Evolutionary conservation across 2,888 invertebrate genomes (phyloP).

Genomic region (Caenorhabditis angaria): DNA sequence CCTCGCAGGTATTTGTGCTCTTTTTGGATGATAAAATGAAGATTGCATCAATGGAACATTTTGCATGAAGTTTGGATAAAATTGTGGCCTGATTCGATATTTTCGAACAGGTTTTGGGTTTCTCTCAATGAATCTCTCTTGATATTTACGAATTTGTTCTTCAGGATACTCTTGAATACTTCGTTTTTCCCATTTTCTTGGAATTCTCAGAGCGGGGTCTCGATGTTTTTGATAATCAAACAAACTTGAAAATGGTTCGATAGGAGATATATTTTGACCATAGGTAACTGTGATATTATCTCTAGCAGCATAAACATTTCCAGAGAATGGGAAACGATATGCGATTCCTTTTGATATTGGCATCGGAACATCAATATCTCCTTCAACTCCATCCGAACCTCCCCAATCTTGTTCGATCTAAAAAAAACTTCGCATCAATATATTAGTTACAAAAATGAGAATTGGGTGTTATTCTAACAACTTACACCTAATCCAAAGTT

Average conservation of each 20-base stretch:
- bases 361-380: constrained; percentile 63
- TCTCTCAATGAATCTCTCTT: background rate
- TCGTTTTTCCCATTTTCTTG: constrained; percentile 31
- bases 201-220: constrained; percentile 39
- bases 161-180: constrained; percentile 13
- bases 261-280: constrained; percentile 59
- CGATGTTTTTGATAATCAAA: constrained; percentile 56
- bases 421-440: background rate
- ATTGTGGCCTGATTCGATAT: no score
- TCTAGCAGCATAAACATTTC: constrained; percentile 61
- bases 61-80: no score
- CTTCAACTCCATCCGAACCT: constrained; percentile 62
- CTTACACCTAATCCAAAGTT: constrained; percentile 58
- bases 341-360: constrained; percentile 64
- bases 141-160: background rate
- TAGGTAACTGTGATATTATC: constrained; percentile 65
- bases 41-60: no score
- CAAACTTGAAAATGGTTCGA: constrained; percentile 59
- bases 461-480: no score
- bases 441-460: background rate
- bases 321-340: constrained; percentile 62
- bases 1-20: no score
- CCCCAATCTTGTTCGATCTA: constrained; percentile 45
- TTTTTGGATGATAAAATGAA: no score
- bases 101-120: no score